Percentiles rank a stretch among this genome's conserved stretches.
Conservation (phyloP, 2,113 vertebrate genomes). For the Brachyistius frenatus region DNA sequence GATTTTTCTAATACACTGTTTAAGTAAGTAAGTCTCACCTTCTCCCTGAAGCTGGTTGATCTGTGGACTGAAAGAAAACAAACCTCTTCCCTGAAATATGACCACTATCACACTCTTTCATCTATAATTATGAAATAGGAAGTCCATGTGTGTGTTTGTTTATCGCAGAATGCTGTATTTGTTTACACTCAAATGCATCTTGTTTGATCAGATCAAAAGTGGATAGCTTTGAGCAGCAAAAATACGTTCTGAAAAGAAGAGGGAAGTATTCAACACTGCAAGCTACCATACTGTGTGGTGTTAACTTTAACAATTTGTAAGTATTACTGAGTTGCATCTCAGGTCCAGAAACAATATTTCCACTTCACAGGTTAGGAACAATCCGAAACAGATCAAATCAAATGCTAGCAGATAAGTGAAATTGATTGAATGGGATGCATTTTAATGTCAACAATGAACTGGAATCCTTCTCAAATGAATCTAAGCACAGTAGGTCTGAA, state of each 20-base stretch:
- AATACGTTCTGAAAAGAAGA: no score
- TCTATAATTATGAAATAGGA: conserved; percentile 56
- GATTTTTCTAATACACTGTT: not conserved
- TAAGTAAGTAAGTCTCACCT: not conserved
- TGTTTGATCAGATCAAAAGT: not conserved
- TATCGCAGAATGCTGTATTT: not conserved
- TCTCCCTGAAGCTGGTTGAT: conserved; percentile 16
- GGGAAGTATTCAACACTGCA: no score
- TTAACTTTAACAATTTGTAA: no score
- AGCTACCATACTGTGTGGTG: no score
- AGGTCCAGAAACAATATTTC: no score
- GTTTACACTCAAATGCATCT: conserved; percentile 35
- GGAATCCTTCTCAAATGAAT: not conserved
- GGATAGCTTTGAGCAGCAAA: not conserved
- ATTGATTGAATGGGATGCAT: no score
- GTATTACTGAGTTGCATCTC: not conserved
- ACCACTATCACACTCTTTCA: conserved; percentile 20
- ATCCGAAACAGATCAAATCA: no score
- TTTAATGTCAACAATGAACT: no score
- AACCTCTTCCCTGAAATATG: conserved; percentile 4
- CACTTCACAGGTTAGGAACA: not conserved
- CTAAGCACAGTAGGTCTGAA: no score
- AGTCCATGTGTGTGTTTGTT: conserved; percentile 24
- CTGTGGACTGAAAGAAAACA: conserved; percentile 16
- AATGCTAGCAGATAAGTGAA: no score